Evolutionary conservation across 2,888 invertebrate genomes (phyloP).

Genomic region (Nomada hirtipes): DNA sequence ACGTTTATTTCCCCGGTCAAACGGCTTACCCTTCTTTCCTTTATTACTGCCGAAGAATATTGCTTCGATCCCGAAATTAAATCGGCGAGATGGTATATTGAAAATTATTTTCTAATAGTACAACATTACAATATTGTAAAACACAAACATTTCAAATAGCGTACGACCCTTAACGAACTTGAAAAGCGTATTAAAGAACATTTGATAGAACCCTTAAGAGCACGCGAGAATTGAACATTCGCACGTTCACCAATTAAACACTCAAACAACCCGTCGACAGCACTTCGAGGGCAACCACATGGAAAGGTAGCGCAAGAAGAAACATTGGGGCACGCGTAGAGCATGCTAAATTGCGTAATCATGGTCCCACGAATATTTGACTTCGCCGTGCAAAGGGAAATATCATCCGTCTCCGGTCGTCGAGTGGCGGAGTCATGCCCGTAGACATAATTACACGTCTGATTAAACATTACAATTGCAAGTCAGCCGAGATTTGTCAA

Average conservation of each 20-base stretch:
- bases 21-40: neutral
- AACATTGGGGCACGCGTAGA: slow-evolving; percentile 2
- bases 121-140: too few relatives aligned
- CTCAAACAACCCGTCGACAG: neutral
- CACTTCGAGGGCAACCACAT: neutral
- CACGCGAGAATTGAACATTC: neutral
- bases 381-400: slow-evolving; percentile 48
- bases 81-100: too few relatives aligned
- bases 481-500: slow-evolving; percentile 66
- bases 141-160: too few relatives aligned
- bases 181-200: neutral
- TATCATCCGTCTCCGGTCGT: slow-evolving; percentile 48
- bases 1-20: neutral
- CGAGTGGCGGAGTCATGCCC: slow-evolving; percentile 26
- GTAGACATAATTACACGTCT: slow-evolving; percentile 54
- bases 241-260: neutral
- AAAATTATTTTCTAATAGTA: too few relatives aligned
- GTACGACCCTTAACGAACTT: too few relatives aligned
- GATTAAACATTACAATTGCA: slow-evolving; percentile 72
- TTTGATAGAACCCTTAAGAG: neutral
- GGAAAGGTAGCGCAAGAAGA: slow-evolving; percentile 29
- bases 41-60: neutral
- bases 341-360: slow-evolving; percentile 55
- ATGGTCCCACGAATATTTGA: slow-evolving; percentile 63
- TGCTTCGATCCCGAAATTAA: too few relatives aligned